These are phyloP conservation scores for Centrocercus urophasianus DNA, from an alignment of 2,113 vertebrate species.

Conservation along the genomic window DNA sequence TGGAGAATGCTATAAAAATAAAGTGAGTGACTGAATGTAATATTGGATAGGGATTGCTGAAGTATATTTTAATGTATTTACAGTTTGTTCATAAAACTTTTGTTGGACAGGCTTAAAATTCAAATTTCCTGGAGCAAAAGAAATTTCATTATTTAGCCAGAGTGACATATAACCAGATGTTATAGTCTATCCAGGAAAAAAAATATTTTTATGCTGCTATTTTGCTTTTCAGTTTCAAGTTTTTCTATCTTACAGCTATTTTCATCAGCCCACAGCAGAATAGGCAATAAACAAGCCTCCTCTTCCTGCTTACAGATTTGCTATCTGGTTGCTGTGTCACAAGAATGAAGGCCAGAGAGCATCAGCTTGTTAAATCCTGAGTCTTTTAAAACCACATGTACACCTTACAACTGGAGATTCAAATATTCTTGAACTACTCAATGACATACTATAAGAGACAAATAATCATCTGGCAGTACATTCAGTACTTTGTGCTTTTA, in stretches of 20 bases:
- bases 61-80: slow-evolving; percentile 52
- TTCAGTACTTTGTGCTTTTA: slow-evolving; percentile 4
- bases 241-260: background rate
- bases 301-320: slow-evolving; percentile 25
- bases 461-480: slow-evolving; percentile 37
- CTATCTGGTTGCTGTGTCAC: slow-evolving; percentile 22
- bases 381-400: slow-evolving; percentile 24
- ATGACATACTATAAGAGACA: background rate
- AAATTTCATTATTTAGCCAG: slow-evolving; percentile 28
- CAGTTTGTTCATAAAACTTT: slow-evolving; percentile 52
- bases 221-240: slow-evolving; percentile 14
- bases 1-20: slow-evolving; percentile 41
- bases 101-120: slow-evolving; percentile 30
- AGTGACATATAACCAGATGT: background rate
- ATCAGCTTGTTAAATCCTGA: slow-evolving; percentile 15
- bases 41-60: slow-evolving; percentile 11
- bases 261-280: background rate
- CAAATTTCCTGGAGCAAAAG: slow-evolving; percentile 39
- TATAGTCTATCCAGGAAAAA: slow-evolving; percentile 19
- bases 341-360: background rate
- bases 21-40: slow-evolving; percentile 44
- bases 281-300: slow-evolving; percentile 10
- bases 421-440: slow-evolving; percentile 12
- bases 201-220: background rate
- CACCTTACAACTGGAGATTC: slow-evolving; percentile 44